Conservation (phyloP, 2,113 vertebrate species). For the Piliocolobus tephrosceles region DNA sequence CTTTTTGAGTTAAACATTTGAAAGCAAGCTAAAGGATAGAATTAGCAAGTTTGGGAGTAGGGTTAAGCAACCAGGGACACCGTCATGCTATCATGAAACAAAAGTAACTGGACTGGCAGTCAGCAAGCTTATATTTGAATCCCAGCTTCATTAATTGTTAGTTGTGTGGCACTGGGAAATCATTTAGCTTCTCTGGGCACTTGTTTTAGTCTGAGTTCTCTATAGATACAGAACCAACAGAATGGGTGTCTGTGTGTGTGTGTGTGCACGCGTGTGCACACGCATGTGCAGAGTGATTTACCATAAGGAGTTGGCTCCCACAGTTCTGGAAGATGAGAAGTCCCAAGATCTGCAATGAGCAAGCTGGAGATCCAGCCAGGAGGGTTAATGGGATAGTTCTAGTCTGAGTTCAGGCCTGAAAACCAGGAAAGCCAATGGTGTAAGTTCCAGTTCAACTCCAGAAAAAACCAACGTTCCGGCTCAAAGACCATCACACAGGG, state of each 20-base stretch:
- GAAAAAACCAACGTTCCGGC: not conserved
- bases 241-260: not conserved
- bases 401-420: not conserved
- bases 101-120: not conserved
- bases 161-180: not conserved
- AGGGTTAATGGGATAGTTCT: not conserved
- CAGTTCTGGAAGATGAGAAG: not conserved
- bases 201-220: not conserved
- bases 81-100: not conserved
- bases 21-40: not conserved
- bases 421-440: not conserved
- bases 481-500: not conserved
- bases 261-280: fast-evolving
- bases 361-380: not conserved
- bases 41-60: not conserved
- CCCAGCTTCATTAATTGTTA: not conserved
- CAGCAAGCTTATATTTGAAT: not conserved
- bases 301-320: not conserved
- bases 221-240: not conserved
- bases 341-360: not conserved
- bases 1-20: not conserved
- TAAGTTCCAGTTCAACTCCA: not conserved
- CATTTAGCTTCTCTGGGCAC: not conserved
- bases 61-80: not conserved
- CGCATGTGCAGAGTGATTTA: not conserved